These are phyloP conservation scores for Microcebus ravelobensis DNA, from an alignment of 2,113 vertebrate genomes.

Conservation along the genomic window DNA sequence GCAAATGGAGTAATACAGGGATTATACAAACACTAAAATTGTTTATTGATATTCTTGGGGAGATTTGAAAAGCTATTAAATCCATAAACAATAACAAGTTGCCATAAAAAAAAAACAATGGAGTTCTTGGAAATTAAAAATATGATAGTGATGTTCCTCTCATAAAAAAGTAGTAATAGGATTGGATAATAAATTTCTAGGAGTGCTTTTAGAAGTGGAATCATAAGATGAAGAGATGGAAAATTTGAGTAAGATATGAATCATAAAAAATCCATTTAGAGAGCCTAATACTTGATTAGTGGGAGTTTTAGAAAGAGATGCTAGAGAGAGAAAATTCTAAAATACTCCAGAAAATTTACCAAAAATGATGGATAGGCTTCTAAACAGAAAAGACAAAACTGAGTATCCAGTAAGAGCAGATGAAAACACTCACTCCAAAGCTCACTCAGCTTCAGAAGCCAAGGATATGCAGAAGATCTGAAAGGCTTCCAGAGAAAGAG, in stretches of 20 bases:
- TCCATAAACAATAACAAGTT: background rate
- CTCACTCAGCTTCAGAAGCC: background rate
- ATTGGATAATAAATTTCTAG: conserved; percentile 33
- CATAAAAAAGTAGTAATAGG: background rate
- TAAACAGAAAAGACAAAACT: background rate
- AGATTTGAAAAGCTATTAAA: conserved; percentile 34
- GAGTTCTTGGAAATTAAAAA: background rate
- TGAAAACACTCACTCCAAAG: background rate
- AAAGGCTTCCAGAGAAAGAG: background rate
- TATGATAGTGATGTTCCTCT: background rate
- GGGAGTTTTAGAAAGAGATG: background rate
- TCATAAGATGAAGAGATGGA: background rate
- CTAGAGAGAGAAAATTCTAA: background rate
- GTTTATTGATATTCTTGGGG: background rate
- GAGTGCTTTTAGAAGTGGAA: background rate
- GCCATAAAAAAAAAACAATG: background rate
- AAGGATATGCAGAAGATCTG: background rate
- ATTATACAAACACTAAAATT: background rate
- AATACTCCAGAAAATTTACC: background rate
- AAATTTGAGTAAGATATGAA: background rate
- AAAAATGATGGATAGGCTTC: background rate
- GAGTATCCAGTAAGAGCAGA: background rate
- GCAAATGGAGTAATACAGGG: background rate
- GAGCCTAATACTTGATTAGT: background rate
- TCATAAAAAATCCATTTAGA: background rate